These are phyloP conservation scores for Axea sp. DNA, from an alignment of 2,888 invertebrate species.

Conservation along the genomic window DNA sequence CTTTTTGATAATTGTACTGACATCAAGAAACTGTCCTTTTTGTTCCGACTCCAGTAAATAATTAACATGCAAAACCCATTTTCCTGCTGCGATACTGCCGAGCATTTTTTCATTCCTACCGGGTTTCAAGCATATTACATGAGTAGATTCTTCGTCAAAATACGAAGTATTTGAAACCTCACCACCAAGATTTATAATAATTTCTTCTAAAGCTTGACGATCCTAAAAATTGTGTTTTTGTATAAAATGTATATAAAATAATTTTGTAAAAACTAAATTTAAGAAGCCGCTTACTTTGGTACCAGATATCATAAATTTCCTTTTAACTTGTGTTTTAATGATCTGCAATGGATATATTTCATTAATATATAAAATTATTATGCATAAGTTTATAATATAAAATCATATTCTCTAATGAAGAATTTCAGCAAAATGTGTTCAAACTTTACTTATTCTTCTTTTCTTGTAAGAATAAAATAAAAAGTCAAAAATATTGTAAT, in stretches of 20 bases:
- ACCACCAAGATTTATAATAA: slow-evolving; percentile 84
- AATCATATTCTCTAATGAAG: too few relatives aligned
- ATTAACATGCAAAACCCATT: slow-evolving; percentile 91
- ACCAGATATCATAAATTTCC: slow-evolving; percentile 76
- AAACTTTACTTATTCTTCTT: too few relatives aligned
- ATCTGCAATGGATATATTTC: slow-evolving; percentile 11
- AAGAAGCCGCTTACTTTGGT: slow-evolving; percentile 65
- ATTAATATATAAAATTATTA: background rate
- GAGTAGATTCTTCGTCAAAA: slow-evolving; percentile 86
- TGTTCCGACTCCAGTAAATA: slow-evolving; percentile 86
- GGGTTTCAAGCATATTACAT: slow-evolving; percentile 87
- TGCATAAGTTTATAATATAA: too few relatives aligned
- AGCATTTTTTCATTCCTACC: slow-evolving; percentile 93
- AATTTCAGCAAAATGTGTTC: too few relatives aligned
- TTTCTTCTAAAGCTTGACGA: slow-evolving; percentile 80
- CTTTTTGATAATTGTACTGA: slow-evolving; percentile 74
- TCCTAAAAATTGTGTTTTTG: slow-evolving; percentile 76
- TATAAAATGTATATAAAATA: background rate
- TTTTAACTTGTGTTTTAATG: slow-evolving; percentile 45
- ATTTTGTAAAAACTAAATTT: background rate
- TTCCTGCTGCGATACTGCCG: slow-evolving; percentile 91
- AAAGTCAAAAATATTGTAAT: too few relatives aligned
- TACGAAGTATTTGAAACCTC: slow-evolving; percentile 81
- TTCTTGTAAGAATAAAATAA: background rate
- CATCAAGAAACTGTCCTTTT: slow-evolving; percentile 83